Percentiles rank a stretch among this genome's conserved stretches.
These are phyloP conservation scores for Tortricodes alternella DNA, from an alignment of 2,888 invertebrate genomes.

Conservation along the genomic window DNA sequence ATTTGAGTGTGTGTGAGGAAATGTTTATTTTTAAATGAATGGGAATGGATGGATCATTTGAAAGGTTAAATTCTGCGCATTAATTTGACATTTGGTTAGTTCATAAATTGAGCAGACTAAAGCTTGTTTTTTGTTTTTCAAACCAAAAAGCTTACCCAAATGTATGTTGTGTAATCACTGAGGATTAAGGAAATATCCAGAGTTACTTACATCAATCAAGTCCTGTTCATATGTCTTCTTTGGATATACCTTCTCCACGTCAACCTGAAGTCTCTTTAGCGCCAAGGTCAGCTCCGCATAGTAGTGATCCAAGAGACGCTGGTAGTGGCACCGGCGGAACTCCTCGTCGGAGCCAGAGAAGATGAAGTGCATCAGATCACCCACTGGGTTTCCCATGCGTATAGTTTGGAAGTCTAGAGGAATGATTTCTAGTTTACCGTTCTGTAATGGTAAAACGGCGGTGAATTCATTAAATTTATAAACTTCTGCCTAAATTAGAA, in stretches of 20 bases:
- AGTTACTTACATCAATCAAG: constrained; percentile 8
- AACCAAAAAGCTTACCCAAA: background rate
- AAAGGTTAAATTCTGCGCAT: too few species aligned
- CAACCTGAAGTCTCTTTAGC: background rate
- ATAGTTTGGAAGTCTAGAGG: constrained; percentile 29
- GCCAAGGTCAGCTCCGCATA: constrained; percentile 3
- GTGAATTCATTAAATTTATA: too few species aligned
- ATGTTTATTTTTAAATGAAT: too few species aligned
- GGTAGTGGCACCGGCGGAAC: constrained; percentile 22
- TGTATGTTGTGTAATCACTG: background rate
- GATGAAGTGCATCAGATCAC: constrained; percentile 29
- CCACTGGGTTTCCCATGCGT: constrained; percentile 14
- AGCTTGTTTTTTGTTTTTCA: background rate
- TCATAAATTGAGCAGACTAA: too few species aligned
- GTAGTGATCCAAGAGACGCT: constrained; percentile 27
- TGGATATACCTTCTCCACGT: constrained; percentile 2
- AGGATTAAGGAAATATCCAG: background rate
- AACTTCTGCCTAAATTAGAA: too few species aligned
- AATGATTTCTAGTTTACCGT: constrained; percentile 19
- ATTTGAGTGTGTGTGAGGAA: too few species aligned
- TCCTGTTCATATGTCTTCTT: background rate
- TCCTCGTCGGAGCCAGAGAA: constrained; percentile 29
- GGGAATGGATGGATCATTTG: too few species aligned
- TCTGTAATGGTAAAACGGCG: constrained; percentile 19
- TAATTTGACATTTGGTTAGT: too few species aligned